phyloP scores from a whole-genome alignment of 2,888 invertebrate genomes.

The Acanthosepion esculentum region DNA sequence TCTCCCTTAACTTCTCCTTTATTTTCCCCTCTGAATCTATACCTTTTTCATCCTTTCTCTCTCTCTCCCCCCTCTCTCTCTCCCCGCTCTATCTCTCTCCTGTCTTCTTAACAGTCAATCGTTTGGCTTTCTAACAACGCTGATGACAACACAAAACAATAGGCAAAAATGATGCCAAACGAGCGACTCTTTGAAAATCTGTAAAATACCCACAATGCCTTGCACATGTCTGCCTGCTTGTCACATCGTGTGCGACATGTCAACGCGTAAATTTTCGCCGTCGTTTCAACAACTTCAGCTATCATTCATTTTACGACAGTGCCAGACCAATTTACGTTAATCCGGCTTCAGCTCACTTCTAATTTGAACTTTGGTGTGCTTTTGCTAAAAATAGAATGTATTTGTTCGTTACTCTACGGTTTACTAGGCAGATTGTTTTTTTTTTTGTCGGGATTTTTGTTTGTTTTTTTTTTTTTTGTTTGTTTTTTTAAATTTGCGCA shows the following conservation, averaged over 20 bases:
- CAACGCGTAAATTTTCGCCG: background rate
- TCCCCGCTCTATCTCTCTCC: too few species aligned
- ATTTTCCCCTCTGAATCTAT: too few species aligned
- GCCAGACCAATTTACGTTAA: slow-evolving; percentile 2
- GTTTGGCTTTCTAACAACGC: background rate
- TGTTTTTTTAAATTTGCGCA: background rate
- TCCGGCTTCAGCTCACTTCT: background rate
- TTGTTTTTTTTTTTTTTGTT: background rate
- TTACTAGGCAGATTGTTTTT: background rate
- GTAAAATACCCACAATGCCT: background rate
- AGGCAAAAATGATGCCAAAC: background rate
- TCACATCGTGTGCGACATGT: background rate
- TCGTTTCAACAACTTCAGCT: background rate
- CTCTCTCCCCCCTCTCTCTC: too few species aligned
- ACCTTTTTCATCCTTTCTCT: too few species aligned
- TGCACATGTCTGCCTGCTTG: background rate
- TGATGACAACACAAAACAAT: background rate
- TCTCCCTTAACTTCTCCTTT: too few species aligned
- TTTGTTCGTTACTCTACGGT: background rate
- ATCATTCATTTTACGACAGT: background rate
- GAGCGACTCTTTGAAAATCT: background rate
- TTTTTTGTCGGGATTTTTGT: background rate
- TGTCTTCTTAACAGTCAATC: too few species aligned
- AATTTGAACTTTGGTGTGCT: background rate
- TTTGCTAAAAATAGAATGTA: background rate